phyloP scores from a whole-genome alignment of 2,888 invertebrate species.

The Eucera pruinosa region DNA sequence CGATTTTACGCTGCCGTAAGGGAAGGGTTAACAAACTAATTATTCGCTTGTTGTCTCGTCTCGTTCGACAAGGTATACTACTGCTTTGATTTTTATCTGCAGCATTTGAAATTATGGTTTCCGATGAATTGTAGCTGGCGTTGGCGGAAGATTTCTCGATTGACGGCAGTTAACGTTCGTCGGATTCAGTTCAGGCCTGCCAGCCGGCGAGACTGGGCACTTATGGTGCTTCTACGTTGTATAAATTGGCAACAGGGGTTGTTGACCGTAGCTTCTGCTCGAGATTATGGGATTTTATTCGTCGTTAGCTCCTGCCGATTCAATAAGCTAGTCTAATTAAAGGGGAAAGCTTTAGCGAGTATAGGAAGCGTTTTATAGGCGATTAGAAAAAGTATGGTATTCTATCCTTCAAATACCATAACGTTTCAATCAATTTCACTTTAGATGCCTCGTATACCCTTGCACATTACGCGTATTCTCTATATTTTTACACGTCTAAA shows the following conservation, averaged over 20 bases:
- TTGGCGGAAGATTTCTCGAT: background rate
- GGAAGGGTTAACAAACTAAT: too few relatives aligned
- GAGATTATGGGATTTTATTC: conserved; percentile 36
- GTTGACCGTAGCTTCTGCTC: conserved; percentile 12
- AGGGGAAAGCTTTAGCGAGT: background rate
- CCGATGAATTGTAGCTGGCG: background rate
- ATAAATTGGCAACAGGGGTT: conserved; percentile 25
- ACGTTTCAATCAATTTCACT: too few relatives aligned
- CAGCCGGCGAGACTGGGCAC: conserved; percentile 13
- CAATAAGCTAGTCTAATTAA: conserved; percentile 2
- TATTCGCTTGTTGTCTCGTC: too few relatives aligned
- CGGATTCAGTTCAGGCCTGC: conserved; percentile 7
- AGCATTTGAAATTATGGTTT: too few relatives aligned
- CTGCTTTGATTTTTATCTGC: too few relatives aligned
- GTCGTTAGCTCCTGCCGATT: background rate
- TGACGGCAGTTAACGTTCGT: background rate
- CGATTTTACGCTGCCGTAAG: too few relatives aligned
- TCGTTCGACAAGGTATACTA: too few relatives aligned
- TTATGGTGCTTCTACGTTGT: conserved; percentile 22
- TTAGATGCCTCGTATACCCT: too few relatives aligned
- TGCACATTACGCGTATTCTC: too few relatives aligned
- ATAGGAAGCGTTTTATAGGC: background rate
- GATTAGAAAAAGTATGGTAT: too few relatives aligned
- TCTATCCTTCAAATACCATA: too few relatives aligned
- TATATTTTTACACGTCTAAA: too few relatives aligned